Base-by-base conservation (phyloP, 2,113 vertebrate species). In the Pterophyllum scalare region DNA sequence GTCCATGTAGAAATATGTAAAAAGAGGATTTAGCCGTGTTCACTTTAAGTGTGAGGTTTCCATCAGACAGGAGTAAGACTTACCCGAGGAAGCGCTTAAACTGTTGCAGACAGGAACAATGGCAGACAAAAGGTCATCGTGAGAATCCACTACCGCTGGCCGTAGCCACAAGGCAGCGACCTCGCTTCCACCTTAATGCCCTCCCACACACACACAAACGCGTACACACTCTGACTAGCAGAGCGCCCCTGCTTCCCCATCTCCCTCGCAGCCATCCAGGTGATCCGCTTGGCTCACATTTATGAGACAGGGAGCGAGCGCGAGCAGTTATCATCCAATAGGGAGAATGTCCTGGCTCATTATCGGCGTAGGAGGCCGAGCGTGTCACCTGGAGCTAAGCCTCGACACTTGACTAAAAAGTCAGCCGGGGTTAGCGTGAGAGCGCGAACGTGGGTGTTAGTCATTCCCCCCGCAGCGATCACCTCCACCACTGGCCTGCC, bases 141-240 rank as follows among this genome's bases (percentile, higher is more conserved):
- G 77, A 92, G 88, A 93, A 89, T 93, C 91, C 81, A 85, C 91
- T 92, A 95, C 92, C 89, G 58, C 83, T 80, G 84, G 83, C 86
- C 83, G 89, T 94, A 92, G 91, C 90, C 80, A 94, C 79, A n/a
- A 75, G 96, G 91, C 90, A 95, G 91, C 82, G 94, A 95, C 96
- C 93, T 96, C 92, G 94, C 96, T 97, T 97, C 95, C 95, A 96
- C 95, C 93, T 94, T 94, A 94, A 95, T 95, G 94, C 95, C 82
- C 92, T 91, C 88, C 87, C 70, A 86, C 83, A 81, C 80, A 79
- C 87, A 82, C 89, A 88, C 80, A 81, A 83, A 83, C 82, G 84
- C 86, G 86, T 75, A 79, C 85, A 80, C 76, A 82, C 86, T 81
- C 84, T n/a, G 54, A 28, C 78, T 72, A 80, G 38, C 89, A 58